Percentiles rank a stretch among this genome's conserved stretches.
These are phyloP conservation scores for Lipotes vexillifer DNA, from an alignment of 2,113 vertebrate species.

Conservation along the genomic window DNA sequence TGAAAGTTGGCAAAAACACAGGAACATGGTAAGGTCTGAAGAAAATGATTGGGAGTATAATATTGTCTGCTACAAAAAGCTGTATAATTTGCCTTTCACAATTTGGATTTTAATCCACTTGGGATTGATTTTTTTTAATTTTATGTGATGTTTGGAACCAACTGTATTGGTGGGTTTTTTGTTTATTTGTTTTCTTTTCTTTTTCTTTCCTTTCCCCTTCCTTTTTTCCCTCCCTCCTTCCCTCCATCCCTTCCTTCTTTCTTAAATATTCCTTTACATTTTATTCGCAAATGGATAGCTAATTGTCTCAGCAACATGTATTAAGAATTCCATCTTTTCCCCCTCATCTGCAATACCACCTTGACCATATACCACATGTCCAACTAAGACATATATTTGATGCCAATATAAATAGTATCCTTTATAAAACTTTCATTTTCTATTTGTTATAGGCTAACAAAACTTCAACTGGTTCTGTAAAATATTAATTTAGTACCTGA, in stretches of 20 bases:
- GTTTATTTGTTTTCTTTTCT: background rate
- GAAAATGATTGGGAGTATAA: background rate
- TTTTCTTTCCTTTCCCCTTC: background rate
- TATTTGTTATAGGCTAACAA: background rate
- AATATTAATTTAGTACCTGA: background rate
- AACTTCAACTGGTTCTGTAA: background rate
- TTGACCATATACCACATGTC: background rate
- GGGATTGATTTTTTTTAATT: background rate
- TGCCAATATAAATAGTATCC: background rate
- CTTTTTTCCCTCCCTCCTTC: background rate
- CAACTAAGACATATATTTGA: background rate
- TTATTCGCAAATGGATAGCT: background rate
- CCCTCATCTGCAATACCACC: background rate
- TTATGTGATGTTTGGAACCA: background rate
- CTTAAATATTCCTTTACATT: background rate
- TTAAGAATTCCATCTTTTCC: background rate
- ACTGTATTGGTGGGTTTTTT: background rate
- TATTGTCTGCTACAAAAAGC: background rate
- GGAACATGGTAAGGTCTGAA: background rate
- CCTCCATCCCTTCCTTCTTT: background rate
- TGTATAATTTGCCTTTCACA: background rate
- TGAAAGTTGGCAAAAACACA: background rate
- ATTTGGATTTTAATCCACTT: background rate
- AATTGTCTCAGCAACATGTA: background rate
- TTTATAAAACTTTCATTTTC: background rate